Conservation (phyloP, 1,140 invertebrate genomes). For the Arion vulgaris region DNA sequence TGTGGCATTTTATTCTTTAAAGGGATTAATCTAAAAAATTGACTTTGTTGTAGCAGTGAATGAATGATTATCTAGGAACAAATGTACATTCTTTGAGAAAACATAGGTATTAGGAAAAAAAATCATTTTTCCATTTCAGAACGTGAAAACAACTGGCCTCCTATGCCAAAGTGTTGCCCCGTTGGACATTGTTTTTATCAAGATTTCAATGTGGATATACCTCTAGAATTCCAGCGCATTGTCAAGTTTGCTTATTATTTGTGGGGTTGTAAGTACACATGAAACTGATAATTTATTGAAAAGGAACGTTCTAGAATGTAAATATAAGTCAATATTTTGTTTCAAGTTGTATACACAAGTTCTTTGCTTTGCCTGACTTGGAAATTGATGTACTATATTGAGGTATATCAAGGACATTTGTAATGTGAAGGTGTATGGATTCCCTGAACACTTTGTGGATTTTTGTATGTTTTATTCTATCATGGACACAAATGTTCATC, state of each 20-base stretch:
- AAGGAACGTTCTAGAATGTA: not conserved
- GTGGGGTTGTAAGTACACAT: constrained; percentile 91
- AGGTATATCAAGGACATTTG: too few species aligned
- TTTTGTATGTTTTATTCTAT: too few species aligned
- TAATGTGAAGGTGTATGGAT: too few species aligned
- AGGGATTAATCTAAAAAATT: not conserved
- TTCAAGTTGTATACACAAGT: constrained; percentile 4
- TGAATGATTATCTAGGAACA: not conserved
- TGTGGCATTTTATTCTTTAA: not conserved
- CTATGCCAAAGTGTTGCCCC: constrained; percentile 89
- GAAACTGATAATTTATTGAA: not conserved
- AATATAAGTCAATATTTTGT: not conserved
- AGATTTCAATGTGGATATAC: constrained; percentile 99
- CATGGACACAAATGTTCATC: too few species aligned
- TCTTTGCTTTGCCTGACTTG: not conserved
- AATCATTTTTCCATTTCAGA: constrained; percentile 72
- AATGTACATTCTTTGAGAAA: not conserved
- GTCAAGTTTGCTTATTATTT: constrained; percentile 95
- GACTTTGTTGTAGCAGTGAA: not conserved
- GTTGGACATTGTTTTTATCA: constrained; percentile 99
- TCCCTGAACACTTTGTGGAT: too few species aligned
- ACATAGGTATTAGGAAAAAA: not conserved
- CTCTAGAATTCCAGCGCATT: constrained; percentile 95
- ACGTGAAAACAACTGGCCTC: constrained; percentile 97
- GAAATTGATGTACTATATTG: too few species aligned